phyloP scores from a whole-genome alignment of 2,797 vertebrate genomes.

The Microctenopoma lineatum region DNA sequence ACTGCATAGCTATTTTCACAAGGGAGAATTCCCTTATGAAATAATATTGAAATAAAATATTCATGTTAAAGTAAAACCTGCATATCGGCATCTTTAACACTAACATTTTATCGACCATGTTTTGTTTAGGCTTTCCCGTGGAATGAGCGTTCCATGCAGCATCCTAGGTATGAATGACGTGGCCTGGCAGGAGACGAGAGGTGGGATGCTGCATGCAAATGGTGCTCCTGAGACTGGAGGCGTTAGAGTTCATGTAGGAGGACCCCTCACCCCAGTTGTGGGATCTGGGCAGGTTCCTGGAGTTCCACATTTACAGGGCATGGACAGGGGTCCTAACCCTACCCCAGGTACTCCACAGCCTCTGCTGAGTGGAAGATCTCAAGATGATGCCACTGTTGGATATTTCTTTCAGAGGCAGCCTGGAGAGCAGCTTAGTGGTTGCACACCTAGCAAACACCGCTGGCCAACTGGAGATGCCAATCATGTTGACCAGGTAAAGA shows the following conservation, averaged over 20 bases:
- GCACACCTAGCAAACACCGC: constrained; percentile 75
- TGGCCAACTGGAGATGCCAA: constrained; percentile 82
- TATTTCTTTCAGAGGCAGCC: constrained; percentile 86
- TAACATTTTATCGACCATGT: not conserved
- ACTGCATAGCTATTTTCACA: too few relatives aligned
- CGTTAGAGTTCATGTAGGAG: constrained; percentile 74
- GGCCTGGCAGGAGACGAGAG: constrained; percentile 87
- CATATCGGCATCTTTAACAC: not conserved
- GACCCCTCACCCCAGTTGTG: constrained; percentile 72
- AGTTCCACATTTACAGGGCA: constrained; percentile 74
- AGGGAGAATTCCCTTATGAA: too few relatives aligned
- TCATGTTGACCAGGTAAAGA: constrained; percentile 73
- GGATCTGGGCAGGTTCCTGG: constrained; percentile 68
- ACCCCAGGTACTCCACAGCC: constrained; percentile 75
- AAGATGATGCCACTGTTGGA: constrained; percentile 81
- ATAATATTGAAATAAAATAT: not conserved
- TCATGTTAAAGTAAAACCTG: not conserved
- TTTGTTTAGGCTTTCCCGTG: constrained; percentile 77
- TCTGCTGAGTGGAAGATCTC: constrained; percentile 80
- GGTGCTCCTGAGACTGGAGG: constrained; percentile 79
- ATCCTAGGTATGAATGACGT: constrained; percentile 88
- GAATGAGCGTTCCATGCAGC: constrained; percentile 87
- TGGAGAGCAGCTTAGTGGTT: constrained; percentile 81
- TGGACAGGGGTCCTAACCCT: constrained; percentile 76
- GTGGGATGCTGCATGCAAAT: constrained; percentile 83